Percentiles rank a stretch among this genome's conserved stretches.
These are phyloP conservation scores for Therioaphis trifolii DNA, from an alignment of 2,888 invertebrate genomes.

Conservation along the genomic window DNA sequence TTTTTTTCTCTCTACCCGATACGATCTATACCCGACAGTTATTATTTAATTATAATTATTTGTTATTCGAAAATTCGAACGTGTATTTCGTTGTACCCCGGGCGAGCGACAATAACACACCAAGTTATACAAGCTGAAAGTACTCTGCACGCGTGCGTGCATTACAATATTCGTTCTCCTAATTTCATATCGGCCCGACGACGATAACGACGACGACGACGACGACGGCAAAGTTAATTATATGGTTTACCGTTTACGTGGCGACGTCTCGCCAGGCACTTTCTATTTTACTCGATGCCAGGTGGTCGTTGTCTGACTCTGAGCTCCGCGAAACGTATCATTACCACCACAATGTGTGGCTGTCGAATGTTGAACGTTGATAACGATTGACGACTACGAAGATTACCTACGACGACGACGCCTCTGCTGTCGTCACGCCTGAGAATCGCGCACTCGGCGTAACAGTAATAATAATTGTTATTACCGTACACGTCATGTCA, in stretches of 20 bases:
- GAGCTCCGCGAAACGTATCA: neutral
- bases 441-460: neutral
- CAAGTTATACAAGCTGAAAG: neutral
- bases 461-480: neutral
- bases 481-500: neutral
- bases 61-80: neutral
- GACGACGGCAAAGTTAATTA: conserved; percentile 36
- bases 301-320: neutral
- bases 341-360: neutral
- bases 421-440: conserved; percentile 1
- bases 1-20: neutral
- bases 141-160: neutral
- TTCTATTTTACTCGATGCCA: conserved; percentile 38
- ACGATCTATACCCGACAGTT: neutral
- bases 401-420: neutral
- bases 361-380: neutral
- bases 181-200: conserved; percentile 4
- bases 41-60: neutral
- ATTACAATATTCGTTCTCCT: neutral
- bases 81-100: neutral
- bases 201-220: neutral
- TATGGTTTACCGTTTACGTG: neutral
- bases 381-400: neutral
- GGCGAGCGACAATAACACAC: neutral
- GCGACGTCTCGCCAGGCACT: neutral